Evolutionary conservation across 2,888 invertebrate species (phyloP), one percentile per base, ranked within the genome.

Genomic region (Pyrgus malvae): DNA sequence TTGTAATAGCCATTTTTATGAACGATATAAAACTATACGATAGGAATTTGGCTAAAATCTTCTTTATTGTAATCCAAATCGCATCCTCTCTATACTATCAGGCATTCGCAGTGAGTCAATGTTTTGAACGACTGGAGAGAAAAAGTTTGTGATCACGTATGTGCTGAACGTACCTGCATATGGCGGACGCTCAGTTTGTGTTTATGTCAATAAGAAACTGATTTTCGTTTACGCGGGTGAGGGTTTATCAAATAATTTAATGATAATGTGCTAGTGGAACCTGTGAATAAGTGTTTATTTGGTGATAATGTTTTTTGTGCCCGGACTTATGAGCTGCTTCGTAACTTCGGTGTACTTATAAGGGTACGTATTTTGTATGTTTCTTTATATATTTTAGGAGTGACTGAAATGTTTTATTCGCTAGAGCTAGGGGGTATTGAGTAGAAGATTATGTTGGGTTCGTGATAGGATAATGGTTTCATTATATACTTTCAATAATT

Each of bases 161-260:
- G 76, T 81, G 72, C 76, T 65, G 83, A 89, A 88, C 87, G 85
- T 77, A 76, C 74, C 80, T 89, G 88, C 89, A 88, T 89, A 89
- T 90, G 90, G 90, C 90, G 86, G 85, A 88, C 81, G 83, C 80
- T 83, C 83, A 83, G 89, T 90, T 88, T 90, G 89, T 90, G 90
- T 90, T 90, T 90, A 90, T 90, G 89, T 90, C 90, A 90, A 90
- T 90, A 90, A 81, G 78, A 78, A 81, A 82, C 85, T 86, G 85
- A 88, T 85, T 87, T 85, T 80, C 76, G 80, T 86, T 88, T 87
- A 79, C 88, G 89, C 89, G 89, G 89, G 89, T 88, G 89, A 88
- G 83, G 81, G 83, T 78, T 80, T 78, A 74, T 76, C 76, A 77
- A 78, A 78, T 78, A 70, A 72, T 74, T 73, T 73, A 78, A 80